phyloP scores from a whole-genome alignment of 2,113 vertebrate genomes.

The Engraulis encrasicolus region DNA sequence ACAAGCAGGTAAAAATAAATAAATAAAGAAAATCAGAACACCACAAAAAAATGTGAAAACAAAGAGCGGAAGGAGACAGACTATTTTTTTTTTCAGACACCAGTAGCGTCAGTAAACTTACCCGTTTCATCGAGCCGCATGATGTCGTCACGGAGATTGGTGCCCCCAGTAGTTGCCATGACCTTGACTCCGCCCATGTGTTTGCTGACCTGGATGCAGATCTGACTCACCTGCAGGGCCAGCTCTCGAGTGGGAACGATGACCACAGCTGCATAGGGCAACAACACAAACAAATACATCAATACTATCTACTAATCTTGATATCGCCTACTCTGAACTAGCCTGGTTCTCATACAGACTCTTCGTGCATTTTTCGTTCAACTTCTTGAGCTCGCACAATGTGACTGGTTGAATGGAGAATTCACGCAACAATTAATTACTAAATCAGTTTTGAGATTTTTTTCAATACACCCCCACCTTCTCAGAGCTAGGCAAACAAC shows the following conservation, averaged over 20 bases:
- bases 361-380: too few relatives aligned
- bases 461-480: too few relatives aligned
- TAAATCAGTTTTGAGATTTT: too few relatives aligned
- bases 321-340: background rate
- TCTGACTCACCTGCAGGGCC: conserved; percentile 99
- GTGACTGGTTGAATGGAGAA: too few relatives aligned
- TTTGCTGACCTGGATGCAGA: conserved; percentile 99
- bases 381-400: too few relatives aligned
- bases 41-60: too few relatives aligned
- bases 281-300: background rate
- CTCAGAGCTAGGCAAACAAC: too few relatives aligned
- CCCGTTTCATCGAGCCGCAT: conserved; percentile 99
- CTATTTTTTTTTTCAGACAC: background rate
- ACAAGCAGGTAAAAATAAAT: background rate
- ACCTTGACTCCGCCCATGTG: conserved; percentile 99
- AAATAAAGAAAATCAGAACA: too few relatives aligned
- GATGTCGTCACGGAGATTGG: conserved; percentile 98
- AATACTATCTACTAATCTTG: background rate
- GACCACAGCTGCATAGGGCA: conserved; percentile 84
- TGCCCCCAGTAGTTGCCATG: conserved; percentile 99
- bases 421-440: too few relatives aligned
- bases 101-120: conserved; percentile 58
- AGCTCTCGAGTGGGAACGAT: conserved; percentile 98
- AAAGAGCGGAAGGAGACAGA: background rate
- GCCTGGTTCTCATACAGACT: too few relatives aligned